These are phyloP conservation scores for Cosmia trapezina DNA, from an alignment of 2,888 invertebrate genomes.

Conservation along the genomic window DNA sequence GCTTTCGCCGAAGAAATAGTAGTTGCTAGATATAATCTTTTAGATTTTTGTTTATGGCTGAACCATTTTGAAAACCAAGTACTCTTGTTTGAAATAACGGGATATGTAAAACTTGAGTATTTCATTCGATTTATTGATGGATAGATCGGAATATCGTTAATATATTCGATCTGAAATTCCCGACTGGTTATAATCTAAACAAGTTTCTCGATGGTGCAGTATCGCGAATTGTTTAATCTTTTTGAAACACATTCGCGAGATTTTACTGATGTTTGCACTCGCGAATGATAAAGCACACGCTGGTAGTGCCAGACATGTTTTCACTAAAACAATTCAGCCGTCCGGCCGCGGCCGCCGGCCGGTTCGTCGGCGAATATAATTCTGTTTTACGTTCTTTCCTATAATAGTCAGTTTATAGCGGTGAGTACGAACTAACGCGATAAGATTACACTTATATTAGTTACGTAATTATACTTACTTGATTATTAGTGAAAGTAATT, in stretches of 20 bases:
- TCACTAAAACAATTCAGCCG: constrained; percentile 74
- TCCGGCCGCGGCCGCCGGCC: constrained; percentile 58
- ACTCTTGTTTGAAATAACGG: constrained; percentile 12
- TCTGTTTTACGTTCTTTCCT: constrained; percentile 68
- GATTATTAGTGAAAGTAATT: constrained; percentile 35
- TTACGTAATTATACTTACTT: constrained; percentile 29
- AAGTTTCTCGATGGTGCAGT: constrained; percentile 67
- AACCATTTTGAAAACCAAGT: constrained; percentile 4
- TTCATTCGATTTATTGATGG: constrained; percentile 46
- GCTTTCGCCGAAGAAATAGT: constrained; percentile 57
- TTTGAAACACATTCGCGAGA: constrained; percentile 71
- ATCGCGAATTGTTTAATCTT: constrained; percentile 76
- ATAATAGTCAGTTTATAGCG: constrained; percentile 57
- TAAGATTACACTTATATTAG: constrained; percentile 50
- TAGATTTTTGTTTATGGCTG: not conserved
- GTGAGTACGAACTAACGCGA: constrained; percentile 29
- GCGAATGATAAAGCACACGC: constrained; percentile 83
- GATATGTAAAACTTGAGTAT: constrained; percentile 30
- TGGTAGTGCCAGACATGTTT: constrained; percentile 76
- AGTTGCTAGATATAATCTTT: constrained; percentile 1
- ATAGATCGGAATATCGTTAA: constrained; percentile 51
- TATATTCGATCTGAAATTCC: constrained; percentile 58
- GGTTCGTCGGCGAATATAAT: constrained; percentile 66
- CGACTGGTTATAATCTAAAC: constrained; percentile 64
- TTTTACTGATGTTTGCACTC: constrained; percentile 81